Evolutionary conservation across 1,140 invertebrate genomes (phyloP), one percentile per base, ranked within the genome.

Genomic region (Akabosia matsudoensis): DNA sequence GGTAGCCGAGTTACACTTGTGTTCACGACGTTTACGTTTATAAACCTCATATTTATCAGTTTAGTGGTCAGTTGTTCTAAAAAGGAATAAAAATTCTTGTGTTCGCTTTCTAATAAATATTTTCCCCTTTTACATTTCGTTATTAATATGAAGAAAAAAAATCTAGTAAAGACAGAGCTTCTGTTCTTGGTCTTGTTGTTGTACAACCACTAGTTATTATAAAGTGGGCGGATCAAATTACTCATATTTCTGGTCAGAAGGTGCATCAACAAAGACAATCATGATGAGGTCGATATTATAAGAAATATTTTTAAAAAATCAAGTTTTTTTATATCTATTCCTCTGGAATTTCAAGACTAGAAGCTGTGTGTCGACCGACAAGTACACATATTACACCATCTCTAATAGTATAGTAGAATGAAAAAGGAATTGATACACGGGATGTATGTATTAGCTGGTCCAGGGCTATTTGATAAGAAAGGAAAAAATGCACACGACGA

Each of bases 191-290:
- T 56, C 3, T 24, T 56, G 61, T 30, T 67, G 61, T 4, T 67
- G 22, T n/a, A n/a, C n/a, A n/a, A n/a, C 22, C 4, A 4, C 7
- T 67, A 30, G 61, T 67, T 67, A 67, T 67, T 67, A 67, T 67
- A 67, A 67, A 67, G 61, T 67, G 61, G 61, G 61, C 61, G 61
- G 61, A 67, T 67, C 61, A 67, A 67, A 67, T 67, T 67, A 67
- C 61, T 67, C 61, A 67, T 67, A 67, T 67, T 67, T 67, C 61
- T 67, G 61, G 61, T 67, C 61, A 31, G 22, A 30, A 67, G 37
- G 37, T 45, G 37, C 37, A 45, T 45, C 37, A 45, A 45, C 7
- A 45, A 45, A 45, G 7, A 45, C 37, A 45, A 45, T 45, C 37
- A 45, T 45, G 7, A 45, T 45, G 18, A 45, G 37, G 37, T 45